Percentiles rank a stretch among this genome's conserved stretches.
Conservation (phyloP, 2,888 invertebrate genomes). For the Trichogramma dendrolimi region DNA sequence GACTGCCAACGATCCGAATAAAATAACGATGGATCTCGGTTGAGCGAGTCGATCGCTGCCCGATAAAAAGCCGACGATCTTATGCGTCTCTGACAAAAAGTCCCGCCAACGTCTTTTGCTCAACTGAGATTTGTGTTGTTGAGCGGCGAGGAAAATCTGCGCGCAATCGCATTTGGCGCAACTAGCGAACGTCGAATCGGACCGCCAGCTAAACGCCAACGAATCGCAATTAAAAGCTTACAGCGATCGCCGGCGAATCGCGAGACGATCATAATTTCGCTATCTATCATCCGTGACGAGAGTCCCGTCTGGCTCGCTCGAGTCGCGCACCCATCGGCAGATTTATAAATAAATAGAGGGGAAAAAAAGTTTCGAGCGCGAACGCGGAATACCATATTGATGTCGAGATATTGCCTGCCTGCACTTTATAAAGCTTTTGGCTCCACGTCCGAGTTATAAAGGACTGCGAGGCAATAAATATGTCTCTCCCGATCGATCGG, state of each 20-base stretch:
- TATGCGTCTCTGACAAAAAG: no score
- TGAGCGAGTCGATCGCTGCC: no score
- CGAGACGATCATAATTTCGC: conserved; percentile 35
- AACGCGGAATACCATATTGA: conserved; percentile 43
- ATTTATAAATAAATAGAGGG: conserved; percentile 27
- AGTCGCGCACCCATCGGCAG: conserved; percentile 26
- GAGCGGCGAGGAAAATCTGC: no score
- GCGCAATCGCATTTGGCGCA: conserved; percentile 3
- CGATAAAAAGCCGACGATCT: no score
- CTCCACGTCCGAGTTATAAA: no score
- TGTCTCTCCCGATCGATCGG: conserved; percentile 32
- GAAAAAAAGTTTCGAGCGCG: conserved; percentile 23
- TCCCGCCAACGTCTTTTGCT: no score
- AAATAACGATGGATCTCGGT: neutral
- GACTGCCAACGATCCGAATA: neutral
- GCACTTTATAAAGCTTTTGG: no score
- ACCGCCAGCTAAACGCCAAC: conserved; percentile 2
- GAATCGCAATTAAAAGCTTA: conserved; percentile 1
- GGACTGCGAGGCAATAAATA: conserved; percentile 40
- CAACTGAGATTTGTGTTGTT: no score
- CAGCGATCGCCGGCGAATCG: neutral
- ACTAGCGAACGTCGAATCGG: conserved; percentile 6
- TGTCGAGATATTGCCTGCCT: neutral
- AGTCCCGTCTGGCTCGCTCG: conserved; percentile 1
- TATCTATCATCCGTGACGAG: conserved; percentile 39